These are phyloP conservation scores for Chaenocephalus aceratus DNA, from an alignment of 2,113 vertebrate species.

Conservation along the genomic window DNA sequence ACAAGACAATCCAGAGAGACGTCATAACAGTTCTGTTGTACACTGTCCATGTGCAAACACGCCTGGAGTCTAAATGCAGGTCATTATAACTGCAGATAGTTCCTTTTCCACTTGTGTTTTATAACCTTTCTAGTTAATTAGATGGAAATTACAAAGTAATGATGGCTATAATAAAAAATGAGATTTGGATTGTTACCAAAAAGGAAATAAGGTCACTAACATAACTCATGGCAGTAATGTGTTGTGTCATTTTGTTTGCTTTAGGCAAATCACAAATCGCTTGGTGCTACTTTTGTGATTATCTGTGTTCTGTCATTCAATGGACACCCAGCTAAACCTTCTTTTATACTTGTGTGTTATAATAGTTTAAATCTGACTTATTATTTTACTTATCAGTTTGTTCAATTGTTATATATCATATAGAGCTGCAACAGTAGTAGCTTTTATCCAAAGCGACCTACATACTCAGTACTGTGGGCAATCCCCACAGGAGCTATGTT, in stretches of 20 bases:
- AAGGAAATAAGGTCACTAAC: conserved; percentile 22
- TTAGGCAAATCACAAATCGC: conserved; percentile 4
- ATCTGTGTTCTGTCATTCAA: not conserved
- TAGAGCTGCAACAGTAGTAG: not conserved
- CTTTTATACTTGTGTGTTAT: not conserved
- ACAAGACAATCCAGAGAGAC: conserved; percentile 56
- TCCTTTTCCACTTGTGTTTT: conserved; percentile 27
- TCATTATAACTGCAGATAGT: conserved; percentile 59
- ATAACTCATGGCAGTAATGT: conserved; percentile 25
- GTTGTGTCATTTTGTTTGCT: conserved; percentile 23
- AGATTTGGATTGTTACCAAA: conserved; percentile 31
- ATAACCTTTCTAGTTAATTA: conserved; percentile 43
- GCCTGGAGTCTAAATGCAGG: conserved; percentile 59
- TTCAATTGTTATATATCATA: not conserved
- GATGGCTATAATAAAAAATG: conserved; percentile 42
- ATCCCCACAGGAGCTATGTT: too few relatives aligned
- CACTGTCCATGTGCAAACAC: conserved; percentile 59
- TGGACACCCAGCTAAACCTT: conserved; percentile 1
- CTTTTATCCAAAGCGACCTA: too few relatives aligned
- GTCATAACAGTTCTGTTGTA: conserved; percentile 45
- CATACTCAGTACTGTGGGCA: too few relatives aligned
- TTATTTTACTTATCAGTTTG: conserved; percentile 1
- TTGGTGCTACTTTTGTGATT: conserved; percentile 11
- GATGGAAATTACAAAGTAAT: conserved; percentile 55
- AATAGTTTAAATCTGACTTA: not conserved